Percentiles rank a stretch among this genome's conserved stretches.
phyloP scores from a whole-genome alignment of 1,140 invertebrate species.

The Thaumatotibia leucotreta region DNA sequence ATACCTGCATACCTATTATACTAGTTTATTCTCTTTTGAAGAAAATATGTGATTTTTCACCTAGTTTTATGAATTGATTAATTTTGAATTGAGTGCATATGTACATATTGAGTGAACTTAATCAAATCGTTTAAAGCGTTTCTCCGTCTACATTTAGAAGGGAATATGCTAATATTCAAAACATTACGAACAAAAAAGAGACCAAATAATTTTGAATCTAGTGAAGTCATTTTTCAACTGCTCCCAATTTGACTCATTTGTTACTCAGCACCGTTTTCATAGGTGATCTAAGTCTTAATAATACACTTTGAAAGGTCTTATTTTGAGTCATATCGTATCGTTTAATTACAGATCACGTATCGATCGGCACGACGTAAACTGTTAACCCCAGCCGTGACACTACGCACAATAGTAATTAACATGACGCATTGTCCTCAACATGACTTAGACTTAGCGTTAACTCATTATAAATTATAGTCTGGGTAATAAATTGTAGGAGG shows the following conservation, averaged over 20 bases:
- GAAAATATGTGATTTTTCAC: too few relatives aligned
- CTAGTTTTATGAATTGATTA: too few relatives aligned
- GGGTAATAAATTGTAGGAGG: constrained; percentile 15
- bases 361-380: constrained; percentile 4
- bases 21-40: too few relatives aligned
- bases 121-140: too few relatives aligned
- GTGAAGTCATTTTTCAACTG: not conserved
- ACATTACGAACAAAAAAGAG: too few relatives aligned
- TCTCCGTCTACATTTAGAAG: too few relatives aligned
- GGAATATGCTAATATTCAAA: too few relatives aligned
- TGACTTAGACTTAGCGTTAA: not conserved
- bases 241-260: not conserved
- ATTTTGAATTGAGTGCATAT: too few relatives aligned
- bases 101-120: too few relatives aligned
- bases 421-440: constrained; percentile 7
- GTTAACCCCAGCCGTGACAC: not conserved
- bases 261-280: not conserved
- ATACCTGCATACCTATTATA: too few relatives aligned
- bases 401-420: constrained; percentile 9
- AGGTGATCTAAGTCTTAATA: constrained; percentile 1
- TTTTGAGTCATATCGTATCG: constrained; percentile 5
- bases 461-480: constrained; percentile 17
- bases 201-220: too few relatives aligned
- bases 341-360: constrained; percentile 12
- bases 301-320: not conserved